Evolutionary conservation across 2,888 invertebrate genomes (phyloP).

Genomic region (Nycteola revayana): DNA sequence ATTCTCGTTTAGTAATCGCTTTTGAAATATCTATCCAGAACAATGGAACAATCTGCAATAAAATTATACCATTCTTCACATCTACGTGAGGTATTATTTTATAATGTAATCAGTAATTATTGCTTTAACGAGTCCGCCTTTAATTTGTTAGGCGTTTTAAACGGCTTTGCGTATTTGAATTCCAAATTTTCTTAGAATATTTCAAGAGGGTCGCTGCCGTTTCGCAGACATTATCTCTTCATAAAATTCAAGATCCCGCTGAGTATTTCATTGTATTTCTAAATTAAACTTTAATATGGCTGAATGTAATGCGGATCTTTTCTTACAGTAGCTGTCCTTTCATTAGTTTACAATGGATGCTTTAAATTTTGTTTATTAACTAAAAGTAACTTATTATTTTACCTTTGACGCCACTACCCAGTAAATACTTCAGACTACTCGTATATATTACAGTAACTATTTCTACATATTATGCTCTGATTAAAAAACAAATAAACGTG

Average conservation of each 20-base stretch:
- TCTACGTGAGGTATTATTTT: conserved; percentile 57
- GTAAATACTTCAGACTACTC: no score
- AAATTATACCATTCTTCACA: conserved; percentile 31
- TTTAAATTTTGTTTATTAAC: no score
- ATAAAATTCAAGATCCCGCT: conserved; percentile 77
- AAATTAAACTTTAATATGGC: conserved; percentile 61
- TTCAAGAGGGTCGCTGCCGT: conserved; percentile 76
- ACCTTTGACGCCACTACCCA: no score
- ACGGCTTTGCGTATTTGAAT: conserved; percentile 81
- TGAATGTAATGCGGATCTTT: conserved; percentile 34
- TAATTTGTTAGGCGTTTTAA: conserved; percentile 82
- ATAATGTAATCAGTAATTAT: conserved; percentile 80
- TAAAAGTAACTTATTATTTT: no score
- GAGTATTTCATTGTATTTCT: conserved; percentile 73
- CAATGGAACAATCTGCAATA: conserved; percentile 11
- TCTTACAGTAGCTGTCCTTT: conserved; percentile 20
- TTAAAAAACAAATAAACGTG: no score
- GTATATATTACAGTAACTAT: no score
- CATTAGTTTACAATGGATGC: conserved; percentile 16
- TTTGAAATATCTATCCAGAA: conserved; percentile 3
- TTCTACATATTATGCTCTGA: no score
- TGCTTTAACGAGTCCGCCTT: conserved; percentile 78
- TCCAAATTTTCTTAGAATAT: conserved; percentile 81
- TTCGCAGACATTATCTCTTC: conserved; percentile 79
- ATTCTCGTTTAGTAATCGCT: conserved; percentile 6